phyloP scores from a whole-genome alignment of 1,140 invertebrate genomes.

The Drosophila bipectinata region DNA sequence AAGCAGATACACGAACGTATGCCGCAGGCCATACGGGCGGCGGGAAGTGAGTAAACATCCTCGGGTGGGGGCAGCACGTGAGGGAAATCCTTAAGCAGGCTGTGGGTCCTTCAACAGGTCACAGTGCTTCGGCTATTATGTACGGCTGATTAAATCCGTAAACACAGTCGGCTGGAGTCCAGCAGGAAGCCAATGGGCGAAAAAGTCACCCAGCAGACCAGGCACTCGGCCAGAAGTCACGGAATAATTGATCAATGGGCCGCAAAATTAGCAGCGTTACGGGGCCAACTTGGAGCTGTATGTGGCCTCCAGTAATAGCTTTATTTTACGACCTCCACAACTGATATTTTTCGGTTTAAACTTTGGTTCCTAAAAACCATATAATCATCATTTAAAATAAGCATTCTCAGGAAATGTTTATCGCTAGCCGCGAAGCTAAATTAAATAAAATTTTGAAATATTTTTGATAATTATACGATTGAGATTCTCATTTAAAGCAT shows the following conservation, averaged over 20 bases:
- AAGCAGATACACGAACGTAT: background rate
- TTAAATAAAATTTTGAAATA: too few relatives aligned
- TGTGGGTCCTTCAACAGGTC: conserved; percentile 28
- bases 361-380: too few relatives aligned
- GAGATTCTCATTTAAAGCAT: too few relatives aligned
- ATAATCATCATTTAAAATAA: too few relatives aligned
- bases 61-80: conserved; percentile 8
- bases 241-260: conserved; percentile 18
- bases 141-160: conserved; percentile 42
- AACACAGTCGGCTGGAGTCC: conserved; percentile 10
- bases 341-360: too few relatives aligned
- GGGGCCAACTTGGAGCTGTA: background rate
- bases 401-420: too few relatives aligned
- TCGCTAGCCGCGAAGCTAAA: too few relatives aligned
- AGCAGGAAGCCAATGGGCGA: background rate
- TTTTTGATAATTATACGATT: too few relatives aligned
- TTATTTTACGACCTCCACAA: background rate
- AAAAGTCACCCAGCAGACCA: conserved; percentile 13
- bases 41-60: background rate
- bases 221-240: background rate
- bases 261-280: conserved; percentile 22
- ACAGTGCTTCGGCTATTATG: conserved; percentile 25
- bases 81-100: conserved; percentile 18
- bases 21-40: background rate
- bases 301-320: background rate